phyloP scores from a whole-genome alignment of 2,888 invertebrate species.

The Oegoconia quadripuncta region DNA sequence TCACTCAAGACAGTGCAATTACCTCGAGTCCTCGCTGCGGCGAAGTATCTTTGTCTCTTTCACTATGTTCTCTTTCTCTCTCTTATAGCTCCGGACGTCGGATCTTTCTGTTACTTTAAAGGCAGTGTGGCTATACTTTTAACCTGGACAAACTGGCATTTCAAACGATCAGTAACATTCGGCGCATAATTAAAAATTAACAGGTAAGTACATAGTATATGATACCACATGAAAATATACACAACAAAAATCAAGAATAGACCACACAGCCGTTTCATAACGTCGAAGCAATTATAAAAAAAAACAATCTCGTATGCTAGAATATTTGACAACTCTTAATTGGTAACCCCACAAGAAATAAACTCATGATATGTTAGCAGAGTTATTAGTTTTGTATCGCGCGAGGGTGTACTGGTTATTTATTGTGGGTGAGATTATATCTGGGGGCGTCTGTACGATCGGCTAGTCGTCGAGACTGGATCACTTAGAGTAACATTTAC shows the following conservation, averaged over 20 bases:
- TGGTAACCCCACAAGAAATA: slow-evolving; percentile 57
- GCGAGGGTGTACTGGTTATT: slow-evolving; percentile 29
- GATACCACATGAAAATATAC: slow-evolving; percentile 23
- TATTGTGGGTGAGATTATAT: slow-evolving; percentile 37
- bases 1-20: slow-evolving; percentile 67
- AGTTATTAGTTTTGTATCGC: slow-evolving; percentile 1
- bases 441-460: slow-evolving; percentile 13
- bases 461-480: slow-evolving; percentile 2
- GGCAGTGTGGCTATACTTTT: slow-evolving; percentile 71
- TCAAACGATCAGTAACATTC: slow-evolving; percentile 54
- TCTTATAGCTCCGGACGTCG: slow-evolving; percentile 58
- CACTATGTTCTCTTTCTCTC: slow-evolving; percentile 39
- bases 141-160: slow-evolving; percentile 74
- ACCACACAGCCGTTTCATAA: slow-evolving; percentile 58
- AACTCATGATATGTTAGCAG: slow-evolving; percentile 28
- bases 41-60: slow-evolving; percentile 41
- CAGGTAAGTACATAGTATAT: slow-evolving; percentile 9
- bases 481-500: slow-evolving; percentile 30
- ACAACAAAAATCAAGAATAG: slow-evolving; percentile 29
- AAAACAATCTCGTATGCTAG: slow-evolving; percentile 17
- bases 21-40: slow-evolving; percentile 67
- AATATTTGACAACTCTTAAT: slow-evolving; percentile 8
- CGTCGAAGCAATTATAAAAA: slow-evolving; percentile 13
- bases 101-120: slow-evolving; percentile 58
- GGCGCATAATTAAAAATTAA: slow-evolving; percentile 37